Conservation (phyloP, 2,797 vertebrate species). For the Pseudochromis fuscus region DNA sequence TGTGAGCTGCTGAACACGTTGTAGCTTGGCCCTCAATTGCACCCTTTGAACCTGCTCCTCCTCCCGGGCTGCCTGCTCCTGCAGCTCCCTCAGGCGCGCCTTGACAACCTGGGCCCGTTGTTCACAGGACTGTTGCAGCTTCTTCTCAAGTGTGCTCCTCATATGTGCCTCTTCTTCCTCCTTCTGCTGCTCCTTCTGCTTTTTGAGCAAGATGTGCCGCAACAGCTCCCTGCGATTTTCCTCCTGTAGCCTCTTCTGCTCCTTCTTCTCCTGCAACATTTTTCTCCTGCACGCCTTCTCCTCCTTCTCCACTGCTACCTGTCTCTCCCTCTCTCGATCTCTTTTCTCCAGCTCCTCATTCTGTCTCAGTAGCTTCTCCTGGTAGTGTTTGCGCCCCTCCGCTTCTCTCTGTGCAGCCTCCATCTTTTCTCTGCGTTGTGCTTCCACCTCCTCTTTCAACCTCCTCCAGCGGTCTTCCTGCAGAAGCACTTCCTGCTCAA, state of each 20-base stretch:
- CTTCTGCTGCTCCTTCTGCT: slow-evolving; percentile 78
- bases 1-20: slow-evolving; percentile 60
- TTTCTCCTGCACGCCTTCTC: slow-evolving; percentile 69
- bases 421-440: slow-evolving; percentile 51
- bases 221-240: slow-evolving; percentile 80
- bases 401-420: slow-evolving; percentile 57
- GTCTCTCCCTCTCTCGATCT: slow-evolving; percentile 63
- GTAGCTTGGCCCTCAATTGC: slow-evolving; percentile 60
- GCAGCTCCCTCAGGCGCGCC: slow-evolving; percentile 67
- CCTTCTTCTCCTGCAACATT: slow-evolving; percentile 50
- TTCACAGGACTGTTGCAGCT: slow-evolving; percentile 61
- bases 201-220: slow-evolving; percentile 81
- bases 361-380: slow-evolving; percentile 71
- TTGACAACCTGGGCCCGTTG: slow-evolving; percentile 47
- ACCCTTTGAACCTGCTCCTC: slow-evolving; percentile 75
- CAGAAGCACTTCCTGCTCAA: slow-evolving; percentile 43
- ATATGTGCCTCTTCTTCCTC: slow-evolving; percentile 73
- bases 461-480: slow-evolving; percentile 75
- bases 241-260: slow-evolving; percentile 72
- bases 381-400: slow-evolving; percentile 69
- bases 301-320: slow-evolving; percentile 61
- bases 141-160: slow-evolving; percentile 77
- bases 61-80: slow-evolving; percentile 67
- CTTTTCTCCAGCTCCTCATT: slow-evolving; percentile 62
- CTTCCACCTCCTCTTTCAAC: slow-evolving; percentile 72